Evolutionary conservation across 2,113 vertebrate genomes (phyloP).

Genomic region (Origma solitaria): DNA sequence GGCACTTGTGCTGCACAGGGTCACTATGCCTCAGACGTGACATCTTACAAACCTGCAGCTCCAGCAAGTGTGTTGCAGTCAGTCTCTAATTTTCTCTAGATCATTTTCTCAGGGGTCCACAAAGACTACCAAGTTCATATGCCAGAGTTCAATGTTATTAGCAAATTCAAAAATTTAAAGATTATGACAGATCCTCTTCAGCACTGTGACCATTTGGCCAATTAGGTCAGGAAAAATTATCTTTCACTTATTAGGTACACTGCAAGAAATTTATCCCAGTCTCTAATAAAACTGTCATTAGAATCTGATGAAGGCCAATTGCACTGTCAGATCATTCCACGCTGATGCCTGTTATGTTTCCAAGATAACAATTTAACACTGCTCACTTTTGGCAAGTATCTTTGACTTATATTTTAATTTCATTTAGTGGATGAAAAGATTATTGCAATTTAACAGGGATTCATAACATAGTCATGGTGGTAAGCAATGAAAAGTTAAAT

Average conservation of each 20-base stretch:
- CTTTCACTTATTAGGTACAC: background rate
- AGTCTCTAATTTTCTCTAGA: background rate
- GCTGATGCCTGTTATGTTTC: background rate
- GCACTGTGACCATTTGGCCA: background rate
- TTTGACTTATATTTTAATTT: background rate
- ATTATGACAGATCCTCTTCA: background rate
- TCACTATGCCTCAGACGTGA: background rate
- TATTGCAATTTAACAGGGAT: background rate
- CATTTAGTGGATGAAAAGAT: background rate
- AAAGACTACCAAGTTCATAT: background rate
- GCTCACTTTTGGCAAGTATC: background rate
- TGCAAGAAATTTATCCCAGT: background rate
- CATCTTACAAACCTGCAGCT: background rate
- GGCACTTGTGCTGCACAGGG: fast-evolving
- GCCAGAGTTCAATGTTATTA: background rate
- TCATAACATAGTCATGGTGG: background rate
- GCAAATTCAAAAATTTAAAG: background rate
- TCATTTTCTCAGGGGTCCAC: background rate
- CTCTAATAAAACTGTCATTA: background rate
- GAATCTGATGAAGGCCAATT: background rate
- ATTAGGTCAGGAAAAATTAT: background rate
- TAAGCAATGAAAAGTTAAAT: background rate
- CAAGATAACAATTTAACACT: background rate
- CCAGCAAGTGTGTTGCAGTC: background rate
- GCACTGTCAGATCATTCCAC: background rate